A percentile compares a stretch with the other conserved stretches of the same genome.
Evolutionary conservation across 2,888 invertebrate genomes (phyloP).

Genomic region (Sarcophaga carnaria): DNA sequence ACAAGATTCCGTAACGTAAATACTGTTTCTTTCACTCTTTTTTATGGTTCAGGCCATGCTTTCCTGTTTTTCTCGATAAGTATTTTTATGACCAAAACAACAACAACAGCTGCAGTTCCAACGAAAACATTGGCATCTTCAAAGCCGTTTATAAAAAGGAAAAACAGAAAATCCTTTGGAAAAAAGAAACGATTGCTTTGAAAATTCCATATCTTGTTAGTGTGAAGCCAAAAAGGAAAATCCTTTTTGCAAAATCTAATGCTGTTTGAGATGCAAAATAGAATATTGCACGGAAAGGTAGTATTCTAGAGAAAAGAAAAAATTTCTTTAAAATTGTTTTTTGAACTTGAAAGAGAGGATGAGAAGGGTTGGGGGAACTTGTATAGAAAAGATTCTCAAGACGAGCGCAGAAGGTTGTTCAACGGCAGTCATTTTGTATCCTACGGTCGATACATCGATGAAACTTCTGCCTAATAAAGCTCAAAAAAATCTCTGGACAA

Average conservation of each 20-base stretch:
- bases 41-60: slow-evolving; percentile 7
- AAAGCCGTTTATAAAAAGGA: slow-evolving; percentile 9
- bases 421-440: too few relatives aligned
- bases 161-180: slow-evolving; percentile 3
- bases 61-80: slow-evolving; percentile 65
- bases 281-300: background rate
- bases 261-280: slow-evolving; percentile 6
- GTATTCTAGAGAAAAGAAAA: too few relatives aligned
- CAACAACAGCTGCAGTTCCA: slow-evolving; percentile 24
- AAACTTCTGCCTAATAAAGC: too few relatives aligned
- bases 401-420: too few relatives aligned
- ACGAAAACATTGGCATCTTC: background rate
- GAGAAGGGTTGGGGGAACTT: too few relatives aligned
- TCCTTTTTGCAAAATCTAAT: slow-evolving; percentile 50
- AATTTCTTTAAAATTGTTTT: too few relatives aligned
- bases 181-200: slow-evolving; percentile 44
- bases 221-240: slow-evolving; percentile 17
- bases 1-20: slow-evolving; percentile 45
- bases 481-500: too few relatives aligned
- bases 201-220: slow-evolving; percentile 26
- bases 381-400: too few relatives aligned
- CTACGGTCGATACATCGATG: too few relatives aligned
- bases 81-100: slow-evolving; percentile 61
- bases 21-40: slow-evolving; percentile 32
- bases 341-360: too few relatives aligned